phyloP scores from a whole-genome alignment of 2,797 vertebrate genomes.

The Acrossocheilus wenchowensis region DNA sequence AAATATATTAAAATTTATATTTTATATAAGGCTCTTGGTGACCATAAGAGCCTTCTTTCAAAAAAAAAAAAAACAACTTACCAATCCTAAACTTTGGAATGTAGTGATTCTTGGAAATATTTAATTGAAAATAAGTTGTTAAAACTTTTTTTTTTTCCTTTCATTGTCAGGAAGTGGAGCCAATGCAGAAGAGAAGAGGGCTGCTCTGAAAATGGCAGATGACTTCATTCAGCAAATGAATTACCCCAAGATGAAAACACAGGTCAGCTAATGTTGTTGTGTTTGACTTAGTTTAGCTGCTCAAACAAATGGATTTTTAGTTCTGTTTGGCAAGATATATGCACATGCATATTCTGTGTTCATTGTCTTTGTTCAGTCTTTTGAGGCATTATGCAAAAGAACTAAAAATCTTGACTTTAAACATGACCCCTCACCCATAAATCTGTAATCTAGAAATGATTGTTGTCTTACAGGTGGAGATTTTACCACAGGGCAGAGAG shows the following conservation, averaged over 20 bases:
- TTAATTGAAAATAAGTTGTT: not conserved
- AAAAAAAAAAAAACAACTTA: not conserved
- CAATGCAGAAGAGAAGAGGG: conserved; percentile 88
- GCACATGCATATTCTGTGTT: too few species aligned
- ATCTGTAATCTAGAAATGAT: not conserved
- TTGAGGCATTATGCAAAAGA: not conserved
- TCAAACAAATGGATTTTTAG: not conserved
- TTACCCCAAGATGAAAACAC: conserved; percentile 91
- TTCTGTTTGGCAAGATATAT: not conserved
- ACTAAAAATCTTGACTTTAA: not conserved
- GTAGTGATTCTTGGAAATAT: not conserved
- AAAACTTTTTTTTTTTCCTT: not conserved
- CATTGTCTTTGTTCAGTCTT: not conserved
- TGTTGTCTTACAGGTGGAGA: conserved; percentile 84
- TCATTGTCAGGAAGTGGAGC: conserved; percentile 84
- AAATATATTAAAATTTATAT: not conserved
- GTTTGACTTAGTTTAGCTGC: not conserved
- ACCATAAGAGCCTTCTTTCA: not conserved
- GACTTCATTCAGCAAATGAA: conserved; percentile 93
- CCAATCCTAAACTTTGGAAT: not conserved
- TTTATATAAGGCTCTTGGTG: not conserved
- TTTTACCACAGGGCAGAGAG: conserved; percentile 88
- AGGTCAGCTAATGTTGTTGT: conserved; percentile 76
- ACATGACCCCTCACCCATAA: not conserved
- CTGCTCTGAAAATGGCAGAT: conserved; percentile 90